Evolutionary conservation across 1,140 invertebrate genomes (phyloP), one percentile per base, ranked within the genome.

Genomic region (Pseudachorutes palmiensis): DNA sequence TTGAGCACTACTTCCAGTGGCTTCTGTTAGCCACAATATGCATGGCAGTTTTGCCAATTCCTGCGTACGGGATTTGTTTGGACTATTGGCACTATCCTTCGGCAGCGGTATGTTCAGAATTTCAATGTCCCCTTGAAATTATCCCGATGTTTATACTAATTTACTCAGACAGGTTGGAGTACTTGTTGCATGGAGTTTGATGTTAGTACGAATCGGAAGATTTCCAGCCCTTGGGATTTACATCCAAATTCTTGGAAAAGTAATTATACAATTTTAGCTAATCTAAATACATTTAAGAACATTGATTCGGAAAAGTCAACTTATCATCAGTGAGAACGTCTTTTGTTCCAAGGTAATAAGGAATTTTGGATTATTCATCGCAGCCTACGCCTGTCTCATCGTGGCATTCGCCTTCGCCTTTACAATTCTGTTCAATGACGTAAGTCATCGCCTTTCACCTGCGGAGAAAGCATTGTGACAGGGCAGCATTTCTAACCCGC

Each of bases 1-100:
- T 88, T 87, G 89, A 92, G 75, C 91, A 91, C 77, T 88, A 86
- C 83, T 79, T 91, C 29, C 88, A 91, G 74, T 86, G 87, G 82
- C 78, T 86, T 14, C 88, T 90, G 36, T 86, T 91, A 16, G 75
- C 87, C 31, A 79, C 82, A 72, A 80, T 89, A 3, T 28, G 12
- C 2, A 64, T 60, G 31, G 57, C 49, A 30, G 9, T 61, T 19
- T 59, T 16, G 33, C 58, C 57, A 31, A 2, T 45, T 14, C 32
- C 33, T 2, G 28, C 28, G 24, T 2, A 3, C 5, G n/a, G 12
- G n/a, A 48, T 24, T 26, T 36, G 31, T 48, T 30, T 66, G 31
- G 36, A 41, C 22, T 19, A 33, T 5, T 66, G 64, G 64, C 48
- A 69, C 2, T 65, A 65, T 26, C 51, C 59, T 1, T 48, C 48